Conservation (phyloP, 64 coral and sea anemone species). For the Pachyseris speciosa region DNA sequence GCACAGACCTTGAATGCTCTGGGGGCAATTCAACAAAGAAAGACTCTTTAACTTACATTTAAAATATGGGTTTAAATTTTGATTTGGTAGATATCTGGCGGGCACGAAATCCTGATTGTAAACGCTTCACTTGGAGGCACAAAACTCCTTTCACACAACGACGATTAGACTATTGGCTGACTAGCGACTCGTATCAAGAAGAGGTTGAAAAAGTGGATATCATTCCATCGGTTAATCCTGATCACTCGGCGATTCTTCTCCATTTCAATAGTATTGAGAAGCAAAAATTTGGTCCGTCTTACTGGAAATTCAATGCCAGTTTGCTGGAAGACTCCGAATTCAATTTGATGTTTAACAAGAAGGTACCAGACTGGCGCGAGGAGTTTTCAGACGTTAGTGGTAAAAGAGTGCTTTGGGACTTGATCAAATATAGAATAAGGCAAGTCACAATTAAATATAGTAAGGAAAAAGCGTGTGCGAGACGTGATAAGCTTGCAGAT, state of each 20-base stretch:
- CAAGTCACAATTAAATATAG: slow-evolving; percentile 47
- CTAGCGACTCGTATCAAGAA: slow-evolving; percentile 57
- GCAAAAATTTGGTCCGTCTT: slow-evolving; percentile 27
- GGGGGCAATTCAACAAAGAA: slow-evolving; percentile 42
- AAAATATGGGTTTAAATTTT: slow-evolving; percentile 26
- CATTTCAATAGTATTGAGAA: slow-evolving; percentile 40
- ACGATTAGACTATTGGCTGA: slow-evolving; percentile 65
- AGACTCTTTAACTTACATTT: slow-evolving; percentile 1
- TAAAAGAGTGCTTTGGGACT: slow-evolving; percentile 52
- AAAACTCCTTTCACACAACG: slow-evolving; percentile 38
- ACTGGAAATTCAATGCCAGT: slow-evolving; percentile 53
- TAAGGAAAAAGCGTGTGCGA: slow-evolving; percentile 36
- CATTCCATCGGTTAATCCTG: slow-evolving; percentile 36
- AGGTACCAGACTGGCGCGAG: slow-evolving; percentile 10
- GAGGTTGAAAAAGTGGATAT: slow-evolving; percentile 25
- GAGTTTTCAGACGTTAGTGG: slow-evolving; percentile 17
- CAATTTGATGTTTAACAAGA: slow-evolving; percentile 14
- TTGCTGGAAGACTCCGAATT: slow-evolving; percentile 45
- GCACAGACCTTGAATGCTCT: slow-evolving; percentile 42
- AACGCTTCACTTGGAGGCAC: slow-evolving; percentile 64
- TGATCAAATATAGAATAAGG: slow-evolving; percentile 62
- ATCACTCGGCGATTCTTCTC: slow-evolving; percentile 42
- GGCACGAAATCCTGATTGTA: slow-evolving; percentile 40
- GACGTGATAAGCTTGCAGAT: background rate
- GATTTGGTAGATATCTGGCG: slow-evolving; percentile 57